Evolutionary conservation across 2,888 invertebrate genomes (phyloP), one percentile per base, ranked within the genome.

Genomic region (Cerastis rubricosa): DNA sequence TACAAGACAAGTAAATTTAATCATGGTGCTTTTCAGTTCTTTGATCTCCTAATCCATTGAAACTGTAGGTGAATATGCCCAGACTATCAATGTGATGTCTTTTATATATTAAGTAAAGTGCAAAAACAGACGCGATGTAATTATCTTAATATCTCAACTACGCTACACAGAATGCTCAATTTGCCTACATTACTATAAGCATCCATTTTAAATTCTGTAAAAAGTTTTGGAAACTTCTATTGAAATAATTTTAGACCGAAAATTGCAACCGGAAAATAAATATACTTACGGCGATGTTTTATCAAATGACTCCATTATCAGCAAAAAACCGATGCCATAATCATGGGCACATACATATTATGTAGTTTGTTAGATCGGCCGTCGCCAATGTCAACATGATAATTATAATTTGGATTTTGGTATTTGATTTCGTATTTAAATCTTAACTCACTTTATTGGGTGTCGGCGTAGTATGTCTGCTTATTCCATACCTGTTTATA

Each of bases 1-100:
- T 61, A 51, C 17, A 43, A 74, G 4, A 49, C 25, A 73, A 22
- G 40, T 49, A 22, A 49, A 59, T 25, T 59, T 40, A 22, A 22
- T 49, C 74, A 74, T 73, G 25, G 22, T 74, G 40, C 4, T 59
- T 40, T 69, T 71, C n/a, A 54, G 43, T 40, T 64, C 29, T 64
- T 43, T 14, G 17, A 1, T 17, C 51, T 51, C 14, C 51, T 51
- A 35, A 29, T 70, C 11, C 9, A 35, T 17, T 49, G 8, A 35
- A 72, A 19, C 22, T 47, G 47, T 25, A 47, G 14, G 25, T 57
- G 47, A 22, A 11, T 22, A 25, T 69, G 43, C 40, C 19, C 11
- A 47, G 14, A 40, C 14, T 73, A 61, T 11, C 11, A 61, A 43
- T 9, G 63, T 43, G 5, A 29, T 14, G 9, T n/a, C 11, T 47